Evolutionary conservation across 1,140 invertebrate species (phyloP), one percentile per base, ranked within the genome.

Genomic region (Drepana arcuata): DNA sequence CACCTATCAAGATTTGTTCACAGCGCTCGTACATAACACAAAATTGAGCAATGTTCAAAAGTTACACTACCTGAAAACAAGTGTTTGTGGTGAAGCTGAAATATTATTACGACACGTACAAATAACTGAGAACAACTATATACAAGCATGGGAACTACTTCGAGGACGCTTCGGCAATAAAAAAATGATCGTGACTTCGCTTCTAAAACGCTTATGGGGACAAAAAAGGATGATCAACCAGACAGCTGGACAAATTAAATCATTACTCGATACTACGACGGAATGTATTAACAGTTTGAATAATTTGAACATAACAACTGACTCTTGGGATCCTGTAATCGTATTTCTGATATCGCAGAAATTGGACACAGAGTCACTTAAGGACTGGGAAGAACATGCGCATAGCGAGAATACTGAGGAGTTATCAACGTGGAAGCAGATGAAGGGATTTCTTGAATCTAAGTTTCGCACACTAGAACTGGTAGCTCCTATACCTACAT

Each of bases 311-410:
- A 10, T 26, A 26, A 3, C 24, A 3, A 26, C 24, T 3, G 24
- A 26, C 4, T 26, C 24, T n/a, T 26, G 24, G 24, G 24, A 26
- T 26, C 24, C n/a, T 26, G 2, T 26, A 4, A 26, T 26, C 2
- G 39, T 41, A 39, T 42, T 39, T 51, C 30, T 59, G 18, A 26
- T 59, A 7, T 28, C 40, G 1, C 44, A 53, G 38, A 59, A 55
- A 25, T 44, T 61, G 34, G 57, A 61, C 33, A 6, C 41, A 12
- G 52, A 56, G 34, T 41, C 52, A 25, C 46, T 45, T 27, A 49
- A 53, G 30, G 39, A 44, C 10, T 60, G 45, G 43, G 52, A 60
- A 45, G 25, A 48, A 30, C 15, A 36, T 32, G 36, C 43, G 1
- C 34, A 34, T 16, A 42, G 31, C 9, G 38, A 36, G 14, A 32